Base-by-base conservation (phyloP, 2,888 invertebrate genomes). In the Lasioglossum lativentre region DNA sequence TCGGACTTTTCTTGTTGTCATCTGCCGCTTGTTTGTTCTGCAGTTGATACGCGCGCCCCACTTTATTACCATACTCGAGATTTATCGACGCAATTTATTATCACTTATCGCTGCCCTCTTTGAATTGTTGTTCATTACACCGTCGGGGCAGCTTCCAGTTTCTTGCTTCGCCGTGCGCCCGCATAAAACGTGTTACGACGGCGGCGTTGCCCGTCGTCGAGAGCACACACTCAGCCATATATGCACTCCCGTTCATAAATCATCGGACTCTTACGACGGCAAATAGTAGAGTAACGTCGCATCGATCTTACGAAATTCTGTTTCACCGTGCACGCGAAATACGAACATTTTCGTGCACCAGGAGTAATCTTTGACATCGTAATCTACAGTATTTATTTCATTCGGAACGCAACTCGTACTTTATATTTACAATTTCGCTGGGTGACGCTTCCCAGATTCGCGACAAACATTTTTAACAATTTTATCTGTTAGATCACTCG, bases 21-120 rank as follows among this genome's bases (percentile, higher is more conserved):
- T 16, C 12, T 27, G 63, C 63, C 6, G 6, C 63, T 63, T 63
- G 63, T 30, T 63, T 63, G 63, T 30, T 30, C 30, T 70, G 70
- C 16, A n/a, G 34, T 66, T 47, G 68, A n/a, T 52, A 78, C 47
- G 38, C 40, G 42, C 40, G n/a, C 73, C 75, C n/a, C 70, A 56
- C 42, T 68, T 63, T 42, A 16, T 19, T 70, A 71, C 66, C 45
- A 23, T 73, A 30, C 52, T 8, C 38, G 34, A 45, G 27, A 66
- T 77, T 45, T 71, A 66, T 34, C 63, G 40, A 52, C 14, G 47
- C 34, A 27, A 52, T 59, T 56, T 38, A 42, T 27, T 40, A 56
- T 52, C 52, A 66, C 66, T 23, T 66, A 45, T 56, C 45, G n/a
- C 40, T 42, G 59, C 42, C 45, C 38, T 47, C 14, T 74, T 66